Conservation (phyloP, 2,113 vertebrate genomes). For the Cyprinodon variegatus region DNA sequence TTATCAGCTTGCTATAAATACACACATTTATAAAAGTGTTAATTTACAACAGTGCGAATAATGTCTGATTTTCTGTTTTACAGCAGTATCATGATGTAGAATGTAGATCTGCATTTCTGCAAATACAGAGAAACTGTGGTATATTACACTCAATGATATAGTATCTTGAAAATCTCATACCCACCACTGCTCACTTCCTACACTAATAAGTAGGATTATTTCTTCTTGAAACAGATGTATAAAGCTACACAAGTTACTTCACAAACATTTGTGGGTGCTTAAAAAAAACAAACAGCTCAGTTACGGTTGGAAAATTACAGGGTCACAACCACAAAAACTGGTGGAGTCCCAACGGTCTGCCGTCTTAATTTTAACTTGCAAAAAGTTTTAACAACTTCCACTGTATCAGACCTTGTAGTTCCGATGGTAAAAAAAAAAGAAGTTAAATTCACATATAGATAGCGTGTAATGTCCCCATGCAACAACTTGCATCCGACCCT, state of each 20-base stretch:
- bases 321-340: constrained; percentile 16
- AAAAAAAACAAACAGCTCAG: constrained; percentile 22
- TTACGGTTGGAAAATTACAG: constrained; percentile 29
- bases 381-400: background rate
- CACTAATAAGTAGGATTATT: background rate
- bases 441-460: background rate
- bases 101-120: background rate
- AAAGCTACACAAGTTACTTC: background rate
- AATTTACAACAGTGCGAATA: background rate
- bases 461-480: background rate
- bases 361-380: constrained; percentile 4
- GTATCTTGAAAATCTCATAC: background rate
- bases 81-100: background rate
- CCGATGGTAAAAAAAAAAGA: background rate
- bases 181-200: background rate
- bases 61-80: no score
- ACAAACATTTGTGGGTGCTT: constrained; percentile 7
- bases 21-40: background rate
- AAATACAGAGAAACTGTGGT: background rate
- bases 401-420: background rate
- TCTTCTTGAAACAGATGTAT: background rate
- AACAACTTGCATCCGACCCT: constrained; percentile 39
- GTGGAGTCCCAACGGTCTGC: background rate
- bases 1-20: no score
- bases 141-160: background rate